These are phyloP conservation scores for Pegoplata infirma DNA, from an alignment of 2,888 invertebrate genomes.

Conservation along the genomic window DNA sequence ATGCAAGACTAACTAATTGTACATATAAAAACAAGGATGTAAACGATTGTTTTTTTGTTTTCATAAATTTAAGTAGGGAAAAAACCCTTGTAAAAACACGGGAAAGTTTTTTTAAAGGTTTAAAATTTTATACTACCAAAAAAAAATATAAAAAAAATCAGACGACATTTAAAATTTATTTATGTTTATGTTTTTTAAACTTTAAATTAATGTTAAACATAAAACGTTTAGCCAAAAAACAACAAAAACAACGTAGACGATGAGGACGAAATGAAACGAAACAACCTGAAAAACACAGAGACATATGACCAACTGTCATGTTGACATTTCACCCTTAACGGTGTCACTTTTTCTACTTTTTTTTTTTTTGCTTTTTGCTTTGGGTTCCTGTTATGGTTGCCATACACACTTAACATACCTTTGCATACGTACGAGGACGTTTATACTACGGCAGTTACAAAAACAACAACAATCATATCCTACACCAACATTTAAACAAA, in stretches of 20 bases:
- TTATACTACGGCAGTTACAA: neutral
- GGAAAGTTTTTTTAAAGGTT: neutral
- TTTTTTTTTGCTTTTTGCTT: slow-evolving; percentile 9
- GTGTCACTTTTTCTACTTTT: slow-evolving; percentile 73
- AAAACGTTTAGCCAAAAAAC: slow-evolving; percentile 49
- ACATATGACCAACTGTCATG: slow-evolving; percentile 66
- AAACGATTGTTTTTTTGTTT: slow-evolving; percentile 54
- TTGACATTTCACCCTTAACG: slow-evolving; percentile 75
- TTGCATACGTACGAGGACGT: slow-evolving; percentile 42
- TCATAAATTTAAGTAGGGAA: slow-evolving; percentile 63
- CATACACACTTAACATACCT: slow-evolving; percentile 62
- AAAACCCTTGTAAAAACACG: neutral
- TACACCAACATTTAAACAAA: slow-evolving; percentile 22
- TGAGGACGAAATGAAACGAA: too few species aligned
- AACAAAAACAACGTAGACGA: slow-evolving; percentile 26
- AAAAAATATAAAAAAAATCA: slow-evolving; percentile 20
- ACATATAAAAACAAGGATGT: slow-evolving; percentile 30
- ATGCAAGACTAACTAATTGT: slow-evolving; percentile 21
- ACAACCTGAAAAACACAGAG: slow-evolving; percentile 31
- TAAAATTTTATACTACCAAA: neutral
- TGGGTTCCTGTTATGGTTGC: too few species aligned
- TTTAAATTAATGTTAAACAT: slow-evolving; percentile 55
- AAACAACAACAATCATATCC: slow-evolving; percentile 38
- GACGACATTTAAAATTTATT: slow-evolving; percentile 53
- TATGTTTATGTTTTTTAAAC: slow-evolving; percentile 49